Evolutionary conservation across 1,140 invertebrate species (phyloP).

Genomic region (Cheumatopsyche charites): DNA sequence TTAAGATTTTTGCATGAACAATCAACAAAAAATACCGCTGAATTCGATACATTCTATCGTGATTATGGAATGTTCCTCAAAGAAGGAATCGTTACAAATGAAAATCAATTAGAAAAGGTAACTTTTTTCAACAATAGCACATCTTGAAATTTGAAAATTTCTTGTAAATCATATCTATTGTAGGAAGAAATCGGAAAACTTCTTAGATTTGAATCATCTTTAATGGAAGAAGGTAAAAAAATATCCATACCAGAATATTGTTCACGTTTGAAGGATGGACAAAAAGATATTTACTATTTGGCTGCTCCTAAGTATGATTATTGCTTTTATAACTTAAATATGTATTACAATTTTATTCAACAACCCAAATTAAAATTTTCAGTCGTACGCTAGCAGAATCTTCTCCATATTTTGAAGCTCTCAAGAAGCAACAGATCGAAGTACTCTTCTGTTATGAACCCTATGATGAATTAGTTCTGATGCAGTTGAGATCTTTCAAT

Average conservation of each 20-base stretch:
- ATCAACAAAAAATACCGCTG: constrained; percentile 81
- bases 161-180: constrained; percentile 50
- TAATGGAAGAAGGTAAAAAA: constrained; percentile 71
- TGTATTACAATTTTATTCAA: no score
- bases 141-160: constrained; percentile 4
- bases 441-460: constrained; percentile 95
- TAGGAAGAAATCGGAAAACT: constrained; percentile 92
- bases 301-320: constrained; percentile 82
- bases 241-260: constrained; percentile 89
- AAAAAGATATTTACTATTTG: constrained; percentile 91
- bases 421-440: constrained; percentile 86
- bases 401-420: constrained; percentile 93
- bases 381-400: constrained; percentile 89
- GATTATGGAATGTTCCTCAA: constrained; percentile 94
- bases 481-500: constrained; percentile 87
- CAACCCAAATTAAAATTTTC: constrained; percentile 50
- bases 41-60: constrained; percentile 87
- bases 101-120: constrained; percentile 83
- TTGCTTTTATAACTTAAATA: no score
- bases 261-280: constrained; percentile 74
- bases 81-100: constrained; percentile 89
- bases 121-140: constrained; percentile 28
- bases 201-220: constrained; percentile 91
- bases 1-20: constrained; percentile 87
- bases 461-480: constrained; percentile 93